phyloP scores from a whole-genome alignment of 1,140 invertebrate species.

The Trichonephila inaurata region DNA sequence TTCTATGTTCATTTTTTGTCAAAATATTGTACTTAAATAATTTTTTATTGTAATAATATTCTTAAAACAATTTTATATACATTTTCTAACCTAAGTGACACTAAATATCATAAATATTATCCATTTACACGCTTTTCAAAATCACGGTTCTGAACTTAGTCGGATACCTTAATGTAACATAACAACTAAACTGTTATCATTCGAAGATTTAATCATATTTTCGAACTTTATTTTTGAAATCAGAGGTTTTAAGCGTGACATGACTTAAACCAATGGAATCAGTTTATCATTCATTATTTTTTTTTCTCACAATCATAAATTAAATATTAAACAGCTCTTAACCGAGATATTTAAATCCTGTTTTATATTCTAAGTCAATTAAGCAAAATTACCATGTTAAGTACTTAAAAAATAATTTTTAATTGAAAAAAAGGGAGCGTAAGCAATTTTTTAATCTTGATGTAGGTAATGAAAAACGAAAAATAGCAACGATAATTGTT shows the following conservation, averaged over 20 bases:
- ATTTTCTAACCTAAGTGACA: too few species aligned
- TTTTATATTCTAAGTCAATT: background rate
- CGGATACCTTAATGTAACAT: too few species aligned
- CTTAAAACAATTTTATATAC: too few species aligned
- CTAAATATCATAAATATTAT: too few species aligned
- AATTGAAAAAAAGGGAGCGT: background rate
- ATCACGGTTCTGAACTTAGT: too few species aligned
- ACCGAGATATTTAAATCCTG: background rate
- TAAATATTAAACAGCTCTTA: constrained; percentile 31
- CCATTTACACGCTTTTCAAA: too few species aligned
- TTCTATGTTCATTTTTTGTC: too few species aligned
- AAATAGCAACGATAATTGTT: constrained; percentile 39
- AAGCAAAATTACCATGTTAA: background rate
- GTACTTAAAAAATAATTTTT: background rate
- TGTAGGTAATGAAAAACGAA: background rate
- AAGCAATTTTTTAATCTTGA: background rate
- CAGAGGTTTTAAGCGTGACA: background rate
- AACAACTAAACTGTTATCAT: too few species aligned
- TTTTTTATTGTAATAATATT: too few species aligned
- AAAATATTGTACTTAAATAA: too few species aligned
- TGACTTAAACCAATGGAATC: background rate
- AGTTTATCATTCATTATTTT: constrained; percentile 39
- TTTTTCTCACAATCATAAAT: background rate
- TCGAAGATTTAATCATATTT: background rate
- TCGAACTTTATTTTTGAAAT: background rate